These are phyloP conservation scores for Thunnus maccoyii DNA, from an alignment of 2,113 vertebrate species.

Conservation along the genomic window DNA sequence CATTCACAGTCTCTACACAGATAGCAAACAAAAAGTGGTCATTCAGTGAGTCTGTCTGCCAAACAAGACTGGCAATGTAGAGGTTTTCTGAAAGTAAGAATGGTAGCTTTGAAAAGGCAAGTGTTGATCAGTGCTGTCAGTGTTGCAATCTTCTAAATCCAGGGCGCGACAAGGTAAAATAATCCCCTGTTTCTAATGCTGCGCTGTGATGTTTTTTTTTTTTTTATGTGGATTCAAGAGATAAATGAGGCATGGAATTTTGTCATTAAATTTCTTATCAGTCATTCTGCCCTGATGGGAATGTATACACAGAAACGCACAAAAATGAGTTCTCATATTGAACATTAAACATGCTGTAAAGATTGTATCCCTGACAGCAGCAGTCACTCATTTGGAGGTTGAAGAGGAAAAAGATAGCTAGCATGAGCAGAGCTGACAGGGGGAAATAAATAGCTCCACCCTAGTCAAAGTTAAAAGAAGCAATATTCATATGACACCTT, in stretches of 20 bases:
- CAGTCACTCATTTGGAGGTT: constrained; percentile 18
- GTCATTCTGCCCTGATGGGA: constrained; percentile 30
- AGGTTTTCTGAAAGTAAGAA: constrained; percentile 34
- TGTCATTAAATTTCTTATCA: constrained; percentile 55
- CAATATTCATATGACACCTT: not conserved
- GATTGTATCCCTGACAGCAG: constrained; percentile 1
- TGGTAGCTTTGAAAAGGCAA: constrained; percentile 29
- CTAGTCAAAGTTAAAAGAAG: not conserved
- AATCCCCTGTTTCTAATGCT: constrained; percentile 58
- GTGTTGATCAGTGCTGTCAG: constrained; percentile 29
- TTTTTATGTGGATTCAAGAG: constrained; percentile 27
- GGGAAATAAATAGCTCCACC: not conserved
- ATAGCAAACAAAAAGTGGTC: constrained; percentile 43
- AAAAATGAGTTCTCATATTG: not conserved
- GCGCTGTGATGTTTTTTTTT: constrained; percentile 21
- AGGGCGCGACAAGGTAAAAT: constrained; percentile 40
- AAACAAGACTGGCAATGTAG: not conserved
- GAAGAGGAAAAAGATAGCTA: not conserved
- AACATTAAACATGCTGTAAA: constrained; percentile 33
- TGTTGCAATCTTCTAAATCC: constrained; percentile 55
- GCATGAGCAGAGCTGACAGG: not conserved
- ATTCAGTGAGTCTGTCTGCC: constrained; percentile 43
- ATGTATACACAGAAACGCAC: constrained; percentile 7
- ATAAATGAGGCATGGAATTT: constrained; percentile 54
- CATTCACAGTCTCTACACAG: constrained; percentile 41